Conservation (phyloP, 2,888 invertebrate species). For the Tetragnatha montana region DNA sequence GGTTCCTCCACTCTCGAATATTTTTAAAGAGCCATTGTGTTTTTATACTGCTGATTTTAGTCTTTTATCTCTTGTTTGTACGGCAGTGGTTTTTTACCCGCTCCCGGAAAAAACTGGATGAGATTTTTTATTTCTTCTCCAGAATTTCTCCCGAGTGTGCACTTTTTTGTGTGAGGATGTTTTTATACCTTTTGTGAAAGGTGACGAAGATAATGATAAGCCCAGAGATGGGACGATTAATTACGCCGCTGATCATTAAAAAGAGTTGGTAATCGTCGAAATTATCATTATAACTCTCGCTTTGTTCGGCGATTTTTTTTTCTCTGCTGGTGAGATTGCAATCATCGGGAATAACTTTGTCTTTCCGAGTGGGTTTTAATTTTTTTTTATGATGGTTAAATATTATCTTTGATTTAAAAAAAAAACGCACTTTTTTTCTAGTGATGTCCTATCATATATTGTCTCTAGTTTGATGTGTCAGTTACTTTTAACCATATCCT, state of each 20-base stretch:
- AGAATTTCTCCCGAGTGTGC: constrained; percentile 43
- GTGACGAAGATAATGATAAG: constrained; percentile 36
- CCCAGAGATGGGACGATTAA: constrained; percentile 54
- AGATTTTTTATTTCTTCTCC: background rate
- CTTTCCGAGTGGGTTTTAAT: constrained; percentile 36
- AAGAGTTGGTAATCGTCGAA: constrained; percentile 48
- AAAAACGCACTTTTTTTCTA: no score
- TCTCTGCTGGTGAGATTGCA: constrained; percentile 2
- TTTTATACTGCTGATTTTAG: constrained; percentile 68
- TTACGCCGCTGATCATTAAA: constrained; percentile 52
- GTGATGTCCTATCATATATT: no score
- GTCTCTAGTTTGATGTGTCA: no score
- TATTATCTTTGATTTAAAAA: background rate
- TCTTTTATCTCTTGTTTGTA: constrained; percentile 63
- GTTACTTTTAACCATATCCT: no score
- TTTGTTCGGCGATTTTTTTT: constrained; percentile 18
- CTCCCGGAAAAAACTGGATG: background rate
- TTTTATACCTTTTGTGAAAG: constrained; percentile 52
- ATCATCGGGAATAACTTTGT: constrained; percentile 24
- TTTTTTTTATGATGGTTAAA: background rate
- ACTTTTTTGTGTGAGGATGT: constrained; percentile 55
- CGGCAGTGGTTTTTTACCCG: constrained; percentile 13
- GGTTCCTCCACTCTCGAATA: constrained; percentile 45
- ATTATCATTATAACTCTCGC: constrained; percentile 46
- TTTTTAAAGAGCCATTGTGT: constrained; percentile 68